Conservation (phyloP, 2,113 vertebrate species). For the Notiomystis cincta region DNA sequence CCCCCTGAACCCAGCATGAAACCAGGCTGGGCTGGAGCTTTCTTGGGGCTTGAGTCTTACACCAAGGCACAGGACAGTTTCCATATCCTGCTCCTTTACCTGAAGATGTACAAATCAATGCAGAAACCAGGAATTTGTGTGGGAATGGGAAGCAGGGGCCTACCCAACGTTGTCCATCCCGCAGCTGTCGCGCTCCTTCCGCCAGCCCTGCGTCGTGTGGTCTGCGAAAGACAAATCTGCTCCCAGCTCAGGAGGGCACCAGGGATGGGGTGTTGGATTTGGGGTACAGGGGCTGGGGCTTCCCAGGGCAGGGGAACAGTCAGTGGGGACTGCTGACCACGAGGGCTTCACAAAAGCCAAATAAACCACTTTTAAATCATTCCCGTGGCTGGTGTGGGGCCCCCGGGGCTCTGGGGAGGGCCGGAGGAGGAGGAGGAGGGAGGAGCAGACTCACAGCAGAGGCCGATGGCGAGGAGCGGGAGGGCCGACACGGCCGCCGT, state of each 20-base stretch:
- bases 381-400: accelerated
- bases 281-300: neutral
- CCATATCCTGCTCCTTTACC: neutral
- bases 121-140: accelerated
- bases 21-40: neutral
- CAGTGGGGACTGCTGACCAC: neutral
- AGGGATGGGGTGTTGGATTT: accelerated
- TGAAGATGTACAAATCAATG: neutral
- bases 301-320: neutral
- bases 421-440: neutral
- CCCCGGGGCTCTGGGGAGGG: accelerated
- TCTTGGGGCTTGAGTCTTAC: neutral
- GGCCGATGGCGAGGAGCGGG: neutral
- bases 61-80: neutral
- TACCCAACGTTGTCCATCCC: neutral
- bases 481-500: neutral
- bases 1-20: neutral
- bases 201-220: neutral
- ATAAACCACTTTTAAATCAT: neutral
- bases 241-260: neutral
- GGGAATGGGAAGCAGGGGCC: neutral
- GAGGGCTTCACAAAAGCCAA: neutral
- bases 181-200: accelerated
- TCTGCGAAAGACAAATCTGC: neutral
- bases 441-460: slow-evolving; percentile 25